A percentile compares a stretch with the other conserved stretches of the same genome.
Evolutionary conservation across 2,888 invertebrate species (phyloP).

Genomic region (Chouioia cunea): DNA sequence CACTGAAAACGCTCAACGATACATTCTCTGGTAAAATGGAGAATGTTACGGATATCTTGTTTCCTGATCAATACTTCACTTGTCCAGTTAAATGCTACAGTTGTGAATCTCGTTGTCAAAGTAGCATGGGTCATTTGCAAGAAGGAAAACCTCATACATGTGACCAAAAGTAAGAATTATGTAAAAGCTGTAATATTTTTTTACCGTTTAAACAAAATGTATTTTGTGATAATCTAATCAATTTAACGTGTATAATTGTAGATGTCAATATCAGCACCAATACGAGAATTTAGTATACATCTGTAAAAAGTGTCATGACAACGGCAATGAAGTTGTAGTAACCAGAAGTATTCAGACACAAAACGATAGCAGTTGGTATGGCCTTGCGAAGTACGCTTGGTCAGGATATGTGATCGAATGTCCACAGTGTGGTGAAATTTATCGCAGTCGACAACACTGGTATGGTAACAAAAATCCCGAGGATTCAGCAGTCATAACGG

Average conservation of each 20-base stretch:
- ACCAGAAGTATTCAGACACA: constrained; percentile 70
- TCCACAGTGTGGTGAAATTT: constrained; percentile 79
- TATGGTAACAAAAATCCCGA: constrained; percentile 83
- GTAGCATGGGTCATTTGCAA: constrained; percentile 77
- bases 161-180: constrained; percentile 60
- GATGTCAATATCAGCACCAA: constrained; percentile 77
- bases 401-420: constrained; percentile 84
- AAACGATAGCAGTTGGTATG: constrained; percentile 73
- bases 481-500: constrained; percentile 74
- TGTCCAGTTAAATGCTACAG: constrained; percentile 80
- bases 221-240: neutral
- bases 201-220: no score
- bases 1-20: constrained; percentile 80
- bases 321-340: constrained; percentile 74
- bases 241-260: constrained; percentile 57
- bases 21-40: constrained; percentile 80
- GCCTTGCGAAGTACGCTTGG: constrained; percentile 82
- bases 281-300: constrained; percentile 79
- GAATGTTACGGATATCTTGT: constrained; percentile 74
- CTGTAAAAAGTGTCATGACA: constrained; percentile 75
- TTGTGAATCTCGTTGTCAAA: constrained; percentile 75
- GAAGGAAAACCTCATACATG: constrained; percentile 74
- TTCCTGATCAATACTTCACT: constrained; percentile 85
- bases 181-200: neutral
- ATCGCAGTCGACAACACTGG: constrained; percentile 83